Base-by-base conservation (phyloP, 2,113 vertebrate species). In the Chionomys nivalis region DNA sequence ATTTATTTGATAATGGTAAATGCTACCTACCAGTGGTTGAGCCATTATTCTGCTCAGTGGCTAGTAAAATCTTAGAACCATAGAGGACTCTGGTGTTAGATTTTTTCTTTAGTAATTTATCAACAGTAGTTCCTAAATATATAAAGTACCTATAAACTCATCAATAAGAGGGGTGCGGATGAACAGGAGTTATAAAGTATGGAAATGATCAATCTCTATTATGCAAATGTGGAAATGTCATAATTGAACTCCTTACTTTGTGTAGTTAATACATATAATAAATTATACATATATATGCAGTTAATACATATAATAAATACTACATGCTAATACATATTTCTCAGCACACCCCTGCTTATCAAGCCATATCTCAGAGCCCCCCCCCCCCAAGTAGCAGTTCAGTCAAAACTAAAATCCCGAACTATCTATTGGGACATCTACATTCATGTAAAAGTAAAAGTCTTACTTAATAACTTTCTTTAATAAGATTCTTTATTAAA, bases 391-490 rank as follows among this genome's bases (percentile, higher is more conserved):
- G 12, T 77, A 31, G 28, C 77, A 86, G 17, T 87, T 72, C 70
- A 76, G 1, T 91, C 75, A 96, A 79, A 95, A 66, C 75, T 90
- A 68, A 88, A 97, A 83, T 93, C 89, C 77, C 91, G 21, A 87
- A 77, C 73, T 94, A 75, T 66, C 68, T 87, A 36, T 86, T 94
- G 58, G 24, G 89, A 73, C 39, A 66, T 94, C 68, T 49, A 33
- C 4, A 52, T 47, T 76, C 44, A 77, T 47, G 2, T 31, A 49
- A 77, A 49, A 77, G 44, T 77, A 49, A 77, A 77, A 58, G 1
- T 23, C 6, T 58, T 58, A 58, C 58, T 58, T 21, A 58, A 58
- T 58, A 58, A 58, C 58, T 21, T 58, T 58, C 5, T 58, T 83
- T 83, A 85, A 65, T 65, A 85, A 42, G 58, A 63, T 65, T 65